Conservation (phyloP, 2,113 vertebrate species). For the Podarcis raffonei region DNA sequence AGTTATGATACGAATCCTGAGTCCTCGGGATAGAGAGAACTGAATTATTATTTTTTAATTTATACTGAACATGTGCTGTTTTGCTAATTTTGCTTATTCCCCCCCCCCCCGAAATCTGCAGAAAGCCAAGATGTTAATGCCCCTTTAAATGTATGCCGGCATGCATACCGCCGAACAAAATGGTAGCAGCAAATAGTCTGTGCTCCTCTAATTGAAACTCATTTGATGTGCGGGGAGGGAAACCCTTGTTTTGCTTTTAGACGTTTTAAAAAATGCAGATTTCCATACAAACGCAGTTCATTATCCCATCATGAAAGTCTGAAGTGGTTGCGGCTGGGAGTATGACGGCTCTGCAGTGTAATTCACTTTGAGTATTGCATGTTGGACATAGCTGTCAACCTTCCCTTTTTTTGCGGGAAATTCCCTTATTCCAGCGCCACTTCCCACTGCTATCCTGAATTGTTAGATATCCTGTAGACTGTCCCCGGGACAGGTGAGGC, state of each 20-base stretch:
- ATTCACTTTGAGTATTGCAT: neutral
- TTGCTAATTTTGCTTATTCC: neutral
- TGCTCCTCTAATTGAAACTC: neutral
- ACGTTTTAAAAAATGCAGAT: neutral
- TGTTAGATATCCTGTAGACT: too few relatives aligned
- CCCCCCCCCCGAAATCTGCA: neutral
- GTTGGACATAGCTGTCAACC: neutral
- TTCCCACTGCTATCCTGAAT: too few relatives aligned
- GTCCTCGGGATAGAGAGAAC: neutral
- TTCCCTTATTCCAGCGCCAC: too few relatives aligned
- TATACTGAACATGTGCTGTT: neutral
- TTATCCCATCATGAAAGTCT: neutral
- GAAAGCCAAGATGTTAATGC: neutral
- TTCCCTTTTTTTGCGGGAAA: too few relatives aligned
- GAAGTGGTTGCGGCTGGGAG: neutral
- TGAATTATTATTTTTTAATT: neutral
- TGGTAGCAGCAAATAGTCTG: neutral
- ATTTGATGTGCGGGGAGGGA: neutral
- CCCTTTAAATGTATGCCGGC: neutral
- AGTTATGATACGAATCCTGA: too few relatives aligned
- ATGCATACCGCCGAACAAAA: neutral
- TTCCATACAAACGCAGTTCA: neutral
- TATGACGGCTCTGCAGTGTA: too few relatives aligned
- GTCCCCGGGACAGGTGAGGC: too few relatives aligned
- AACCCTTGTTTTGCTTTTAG: neutral